Evolutionary conservation across 1,140 invertebrate genomes (phyloP).

Genomic region (Drosophila sulfurigaster): DNA sequence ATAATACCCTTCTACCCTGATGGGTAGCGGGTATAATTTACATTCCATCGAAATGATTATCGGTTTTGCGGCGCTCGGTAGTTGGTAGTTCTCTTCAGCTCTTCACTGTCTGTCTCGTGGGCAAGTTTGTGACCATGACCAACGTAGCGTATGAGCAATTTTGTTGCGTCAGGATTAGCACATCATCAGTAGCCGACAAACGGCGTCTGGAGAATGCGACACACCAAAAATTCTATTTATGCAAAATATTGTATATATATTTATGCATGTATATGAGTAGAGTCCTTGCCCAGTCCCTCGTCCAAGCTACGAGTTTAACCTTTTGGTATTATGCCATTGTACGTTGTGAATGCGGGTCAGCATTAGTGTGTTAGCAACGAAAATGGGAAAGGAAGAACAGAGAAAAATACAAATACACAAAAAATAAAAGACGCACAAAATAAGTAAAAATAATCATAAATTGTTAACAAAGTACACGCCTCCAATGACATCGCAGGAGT

Average conservation of each 20-base stretch:
- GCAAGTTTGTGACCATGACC: conserved; percentile 15
- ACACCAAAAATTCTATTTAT: conserved; percentile 40
- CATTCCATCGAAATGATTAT: conserved; percentile 42
- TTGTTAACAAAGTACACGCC: conserved; percentile 69
- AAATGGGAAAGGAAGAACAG: not conserved
- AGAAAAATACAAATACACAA: conserved; percentile 20
- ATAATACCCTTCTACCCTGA: too few species aligned
- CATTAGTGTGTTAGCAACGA: conserved; percentile 42
- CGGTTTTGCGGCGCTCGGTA: too few species aligned
- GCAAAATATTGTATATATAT: conserved; percentile 39
- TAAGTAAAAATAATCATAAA: conserved; percentile 77
- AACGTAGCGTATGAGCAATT: conserved; percentile 44
- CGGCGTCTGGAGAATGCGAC: conserved; percentile 29
- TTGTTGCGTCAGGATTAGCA: conserved; percentile 59
- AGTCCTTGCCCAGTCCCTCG: not conserved
- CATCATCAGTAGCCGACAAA: conserved; percentile 53
- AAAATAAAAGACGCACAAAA: conserved; percentile 13
- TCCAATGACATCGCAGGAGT: conserved; percentile 14
- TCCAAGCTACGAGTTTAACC: too few species aligned
- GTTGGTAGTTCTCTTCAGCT: too few species aligned
- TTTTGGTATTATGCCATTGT: conserved; percentile 26
- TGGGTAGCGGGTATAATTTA: too few species aligned
- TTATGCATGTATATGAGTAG: conserved; percentile 1
- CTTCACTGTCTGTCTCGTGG: not conserved
- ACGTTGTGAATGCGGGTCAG: conserved; percentile 59